Evolutionary conservation across 2,888 invertebrate species (phyloP).

Genomic region (Epinotia ramella): DNA sequence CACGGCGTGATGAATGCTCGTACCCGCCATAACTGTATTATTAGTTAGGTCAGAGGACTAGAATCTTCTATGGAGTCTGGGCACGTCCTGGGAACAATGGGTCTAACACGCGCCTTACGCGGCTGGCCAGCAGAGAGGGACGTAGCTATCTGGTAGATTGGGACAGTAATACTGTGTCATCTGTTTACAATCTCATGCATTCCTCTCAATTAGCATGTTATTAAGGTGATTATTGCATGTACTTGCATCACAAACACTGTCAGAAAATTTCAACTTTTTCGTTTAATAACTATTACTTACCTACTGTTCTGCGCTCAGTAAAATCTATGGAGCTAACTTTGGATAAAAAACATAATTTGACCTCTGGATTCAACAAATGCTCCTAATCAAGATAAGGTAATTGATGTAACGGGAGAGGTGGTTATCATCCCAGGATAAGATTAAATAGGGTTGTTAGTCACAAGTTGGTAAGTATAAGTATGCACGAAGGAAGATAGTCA

Average conservation of each 20-base stretch:
- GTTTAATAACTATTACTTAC: no score
- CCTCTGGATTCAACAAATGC: not conserved
- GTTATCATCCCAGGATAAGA: not conserved
- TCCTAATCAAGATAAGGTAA: not conserved
- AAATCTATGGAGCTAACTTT: not conserved
- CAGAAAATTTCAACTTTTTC: no score
- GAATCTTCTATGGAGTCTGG: slow-evolving; percentile 56
- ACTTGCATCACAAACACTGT: no score
- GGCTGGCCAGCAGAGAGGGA: not conserved
- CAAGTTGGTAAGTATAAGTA: not conserved
- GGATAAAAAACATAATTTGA: not conserved
- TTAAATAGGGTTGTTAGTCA: not conserved
- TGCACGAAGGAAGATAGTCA: not conserved
- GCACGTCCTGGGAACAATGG: slow-evolving; percentile 50
- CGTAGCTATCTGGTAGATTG: not conserved
- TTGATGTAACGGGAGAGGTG: not conserved
- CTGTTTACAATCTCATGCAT: not conserved
- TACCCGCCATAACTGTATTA: slow-evolving; percentile 62
- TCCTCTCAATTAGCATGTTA: not conserved
- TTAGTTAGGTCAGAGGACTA: slow-evolving; percentile 73
- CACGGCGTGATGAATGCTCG: slow-evolving; percentile 44
- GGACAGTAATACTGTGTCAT: not conserved
- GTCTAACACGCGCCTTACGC: not conserved
- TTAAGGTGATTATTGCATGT: no score
- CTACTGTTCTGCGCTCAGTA: not conserved